A percentile compares a stretch with the other conserved stretches of the same genome.
Evolutionary conservation across 2,113 vertebrate species (phyloP).

Genomic region (Syngnathus typhle): DNA sequence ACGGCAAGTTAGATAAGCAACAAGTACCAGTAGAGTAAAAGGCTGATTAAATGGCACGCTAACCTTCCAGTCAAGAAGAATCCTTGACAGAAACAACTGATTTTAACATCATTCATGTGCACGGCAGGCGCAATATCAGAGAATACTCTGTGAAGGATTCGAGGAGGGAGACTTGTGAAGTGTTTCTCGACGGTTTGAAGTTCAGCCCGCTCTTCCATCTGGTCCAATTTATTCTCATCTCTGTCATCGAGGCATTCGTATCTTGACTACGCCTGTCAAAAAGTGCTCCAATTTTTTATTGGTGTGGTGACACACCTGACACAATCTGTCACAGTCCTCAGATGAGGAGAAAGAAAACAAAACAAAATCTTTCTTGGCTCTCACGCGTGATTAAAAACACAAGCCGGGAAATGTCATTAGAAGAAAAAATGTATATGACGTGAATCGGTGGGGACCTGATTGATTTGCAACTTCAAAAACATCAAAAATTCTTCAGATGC

Average conservation of each 20-base stretch:
- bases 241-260: constrained; percentile 42
- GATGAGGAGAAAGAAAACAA: constrained; percentile 31
- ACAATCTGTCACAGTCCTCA: constrained; percentile 41
- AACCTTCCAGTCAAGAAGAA: constrained; percentile 27
- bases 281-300: constrained; percentile 36
- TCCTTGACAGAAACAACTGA: constrained; percentile 27
- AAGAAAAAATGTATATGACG: constrained; percentile 4
- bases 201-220: constrained; percentile 40
- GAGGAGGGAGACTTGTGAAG: constrained; percentile 47
- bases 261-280: constrained; percentile 47
- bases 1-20: constrained; percentile 4
- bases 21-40: constrained; percentile 16
- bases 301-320: constrained; percentile 52
- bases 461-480: constrained; percentile 27
- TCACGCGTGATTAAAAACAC: constrained; percentile 28
- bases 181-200: constrained; percentile 47
- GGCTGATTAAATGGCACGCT: constrained; percentile 9
- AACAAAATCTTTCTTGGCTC: constrained; percentile 27
- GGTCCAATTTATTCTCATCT: constrained; percentile 46
- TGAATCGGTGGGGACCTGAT: constrained; percentile 4
- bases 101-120: constrained; percentile 36
- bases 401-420: constrained; percentile 7
- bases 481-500: constrained; percentile 16
- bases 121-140: constrained; percentile 43
- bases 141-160: constrained; percentile 39